These are phyloP conservation scores for Dallia pectoralis DNA, from an alignment of 2,797 vertebrate species.

Conservation along the genomic window DNA sequence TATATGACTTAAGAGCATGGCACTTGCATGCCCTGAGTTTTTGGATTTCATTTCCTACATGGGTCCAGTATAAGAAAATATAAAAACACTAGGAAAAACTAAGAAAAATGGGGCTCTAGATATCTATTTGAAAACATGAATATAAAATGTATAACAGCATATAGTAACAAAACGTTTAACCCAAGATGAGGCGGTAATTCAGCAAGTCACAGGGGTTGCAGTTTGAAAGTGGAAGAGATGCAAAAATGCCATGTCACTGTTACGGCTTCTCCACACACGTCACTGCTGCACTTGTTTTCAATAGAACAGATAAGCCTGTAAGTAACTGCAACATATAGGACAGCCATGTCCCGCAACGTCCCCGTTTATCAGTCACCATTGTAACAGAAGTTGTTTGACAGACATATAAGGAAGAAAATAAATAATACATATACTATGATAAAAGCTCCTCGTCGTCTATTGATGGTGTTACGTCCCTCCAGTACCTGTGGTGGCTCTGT, in stretches of 20 bases:
- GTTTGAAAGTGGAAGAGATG: neutral
- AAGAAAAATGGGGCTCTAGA: too few species aligned
- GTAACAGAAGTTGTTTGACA: neutral
- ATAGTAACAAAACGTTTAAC: neutral
- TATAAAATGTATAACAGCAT: too few species aligned
- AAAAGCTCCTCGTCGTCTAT: neutral
- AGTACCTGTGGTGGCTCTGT: too few species aligned
- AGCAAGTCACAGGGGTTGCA: neutral
- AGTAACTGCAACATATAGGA: neutral
- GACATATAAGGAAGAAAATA: neutral
- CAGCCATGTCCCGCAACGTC: neutral
- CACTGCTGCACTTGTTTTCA: slow-evolving; percentile 14
- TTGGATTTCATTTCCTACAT: too few species aligned
- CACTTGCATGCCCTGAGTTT: too few species aligned
- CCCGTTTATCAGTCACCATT: neutral
- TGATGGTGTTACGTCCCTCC: too few species aligned
- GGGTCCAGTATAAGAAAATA: too few species aligned
- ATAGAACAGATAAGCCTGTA: neutral
- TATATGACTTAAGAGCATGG: too few species aligned
- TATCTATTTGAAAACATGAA: too few species aligned
- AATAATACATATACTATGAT: neutral
- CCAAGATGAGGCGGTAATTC: neutral
- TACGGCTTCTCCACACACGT: neutral
- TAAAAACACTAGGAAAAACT: too few species aligned
- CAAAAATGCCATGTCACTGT: slow-evolving; percentile 44